A percentile compares a stretch with the other conserved stretches of the same genome.
Evolutionary conservation across 23 tunicate genomes (phyloP).

Genomic region (Styela plicata): DNA sequence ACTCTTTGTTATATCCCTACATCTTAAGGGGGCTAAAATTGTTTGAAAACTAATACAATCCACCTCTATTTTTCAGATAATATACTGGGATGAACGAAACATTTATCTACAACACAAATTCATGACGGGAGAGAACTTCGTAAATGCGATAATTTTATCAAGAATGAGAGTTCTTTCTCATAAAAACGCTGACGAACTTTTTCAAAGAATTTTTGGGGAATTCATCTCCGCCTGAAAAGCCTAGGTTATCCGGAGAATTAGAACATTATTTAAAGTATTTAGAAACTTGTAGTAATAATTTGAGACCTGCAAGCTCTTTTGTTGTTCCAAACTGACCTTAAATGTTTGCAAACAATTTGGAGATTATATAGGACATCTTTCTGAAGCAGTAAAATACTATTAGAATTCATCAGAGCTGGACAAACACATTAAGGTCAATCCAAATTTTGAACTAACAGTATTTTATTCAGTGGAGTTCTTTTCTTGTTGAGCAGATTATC

Average conservation of each 20-base stretch:
- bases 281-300: slow-evolving; percentile 24
- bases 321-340: background rate
- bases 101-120: slow-evolving; percentile 53
- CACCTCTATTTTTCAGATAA: slow-evolving; percentile 34
- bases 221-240: slow-evolving; percentile 11
- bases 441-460: too few relatives aligned
- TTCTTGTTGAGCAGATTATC: too few relatives aligned
- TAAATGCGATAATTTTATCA: slow-evolving; percentile 21
- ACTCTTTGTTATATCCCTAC: too few relatives aligned
- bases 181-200: background rate
- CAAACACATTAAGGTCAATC: too few relatives aligned
- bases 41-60: too few relatives aligned
- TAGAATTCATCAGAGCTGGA: too few relatives aligned
- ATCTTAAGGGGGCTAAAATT: too few relatives aligned
- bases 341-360: too few relatives aligned
- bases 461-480: too few relatives aligned
- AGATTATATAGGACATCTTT: too few relatives aligned
- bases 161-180: slow-evolving; percentile 24
- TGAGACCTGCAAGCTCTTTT: slow-evolving; percentile 10
- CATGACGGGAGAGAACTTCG: slow-evolving; percentile 36
- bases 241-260: slow-evolving; percentile 29
- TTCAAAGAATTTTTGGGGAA: slow-evolving; percentile 14
- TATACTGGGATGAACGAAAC: slow-evolving; percentile 58
- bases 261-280: slow-evolving; percentile 40
- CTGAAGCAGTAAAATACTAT: too few relatives aligned